Evolutionary conservation across 2,797 vertebrate genomes (phyloP), one percentile per base, ranked within the genome.

Genomic region (Brotogeris chrysoptera): DNA sequence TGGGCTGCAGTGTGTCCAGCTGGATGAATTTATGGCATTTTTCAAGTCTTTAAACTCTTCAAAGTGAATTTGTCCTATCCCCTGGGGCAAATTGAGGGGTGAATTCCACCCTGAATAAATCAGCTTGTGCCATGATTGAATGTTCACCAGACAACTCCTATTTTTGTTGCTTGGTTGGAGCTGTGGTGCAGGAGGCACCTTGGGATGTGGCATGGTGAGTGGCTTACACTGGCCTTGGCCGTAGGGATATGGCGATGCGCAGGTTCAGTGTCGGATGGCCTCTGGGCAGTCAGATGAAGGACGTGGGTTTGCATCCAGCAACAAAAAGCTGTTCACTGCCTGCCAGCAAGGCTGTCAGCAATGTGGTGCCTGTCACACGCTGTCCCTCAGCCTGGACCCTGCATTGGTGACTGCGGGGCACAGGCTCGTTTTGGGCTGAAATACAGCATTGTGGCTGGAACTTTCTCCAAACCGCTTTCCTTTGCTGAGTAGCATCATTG

Each of bases 121-220:
- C 47, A 16, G 16, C 17, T 52, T 77, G 20, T 87, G 47, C 47
- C 2, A 7, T 2, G 0, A 39, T 43, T 0, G 0, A 52, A 6
- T n/a, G 21, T 17, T 49, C n/a, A 34, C 14, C 19, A 34, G 50
- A 13, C 13, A 60, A 27, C 20, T 72, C 3, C 0, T 24, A 1
- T 49, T 70, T 52, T 32, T 47, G 60, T 76, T 64, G 65, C 32
- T 74, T 46, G 64, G 17, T 32, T 13, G 61, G 80, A 73, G 78
- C 61, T 64, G 46, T 27, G 28, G 49, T 52, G 57, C 55, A 15
- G 59, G 53, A 70, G 66, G 43, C 39, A 9, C 52, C 53, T 9
- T 11, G 64, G 43, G 59, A 80, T 21, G 43, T 43, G 73, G 21
- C 64, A 19, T n/a, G 21, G 76, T 13, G 65, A n/a, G 25, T 70